phyloP scores from a whole-genome alignment of 2,113 vertebrate species.

The Pungitius pungitius region DNA sequence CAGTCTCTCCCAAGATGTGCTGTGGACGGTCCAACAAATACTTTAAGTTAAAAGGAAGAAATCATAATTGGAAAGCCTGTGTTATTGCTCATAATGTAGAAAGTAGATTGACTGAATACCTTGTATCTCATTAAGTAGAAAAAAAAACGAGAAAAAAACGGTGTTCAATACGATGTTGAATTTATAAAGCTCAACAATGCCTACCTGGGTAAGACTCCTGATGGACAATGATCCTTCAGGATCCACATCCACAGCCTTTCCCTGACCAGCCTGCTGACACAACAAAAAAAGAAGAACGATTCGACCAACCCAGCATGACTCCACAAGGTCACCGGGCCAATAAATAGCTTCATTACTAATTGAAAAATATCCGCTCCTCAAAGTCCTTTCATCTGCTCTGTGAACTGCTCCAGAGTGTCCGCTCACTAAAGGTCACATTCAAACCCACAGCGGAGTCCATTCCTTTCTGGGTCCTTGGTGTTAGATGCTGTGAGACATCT shows the following conservation, averaged over 20 bases:
- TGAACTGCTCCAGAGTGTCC: slow-evolving; percentile 58
- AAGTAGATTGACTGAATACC: background rate
- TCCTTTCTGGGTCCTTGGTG: slow-evolving; percentile 24
- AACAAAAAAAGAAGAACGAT: slow-evolving; percentile 41
- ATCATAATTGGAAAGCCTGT: background rate
- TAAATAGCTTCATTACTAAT: slow-evolving; percentile 80
- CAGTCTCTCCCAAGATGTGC: slow-evolving; percentile 78
- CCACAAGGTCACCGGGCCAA: slow-evolving; percentile 56
- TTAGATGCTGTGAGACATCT: slow-evolving; percentile 20
- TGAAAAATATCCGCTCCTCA: slow-evolving; percentile 64
- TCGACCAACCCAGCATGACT: slow-evolving; percentile 34
- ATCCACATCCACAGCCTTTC: slow-evolving; percentile 35
- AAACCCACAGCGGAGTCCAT: slow-evolving; percentile 25
- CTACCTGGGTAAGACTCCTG: slow-evolving; percentile 85
- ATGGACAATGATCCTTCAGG: slow-evolving; percentile 78
- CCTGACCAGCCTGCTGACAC: slow-evolving; percentile 48
- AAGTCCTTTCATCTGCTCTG: slow-evolving; percentile 70
- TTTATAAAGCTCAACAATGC: background rate
- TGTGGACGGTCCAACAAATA: slow-evolving; percentile 56
- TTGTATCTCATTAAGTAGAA: background rate
- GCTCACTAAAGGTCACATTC: slow-evolving; percentile 68
- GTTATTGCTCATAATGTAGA: background rate
- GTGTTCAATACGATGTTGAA: background rate
- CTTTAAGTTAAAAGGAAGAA: background rate
- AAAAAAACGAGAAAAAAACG: background rate